Percentiles rank a stretch among this genome's conserved stretches.
These are phyloP conservation scores for Esperia sulphurella DNA, from an alignment of 2,888 invertebrate species.

Conservation along the genomic window DNA sequence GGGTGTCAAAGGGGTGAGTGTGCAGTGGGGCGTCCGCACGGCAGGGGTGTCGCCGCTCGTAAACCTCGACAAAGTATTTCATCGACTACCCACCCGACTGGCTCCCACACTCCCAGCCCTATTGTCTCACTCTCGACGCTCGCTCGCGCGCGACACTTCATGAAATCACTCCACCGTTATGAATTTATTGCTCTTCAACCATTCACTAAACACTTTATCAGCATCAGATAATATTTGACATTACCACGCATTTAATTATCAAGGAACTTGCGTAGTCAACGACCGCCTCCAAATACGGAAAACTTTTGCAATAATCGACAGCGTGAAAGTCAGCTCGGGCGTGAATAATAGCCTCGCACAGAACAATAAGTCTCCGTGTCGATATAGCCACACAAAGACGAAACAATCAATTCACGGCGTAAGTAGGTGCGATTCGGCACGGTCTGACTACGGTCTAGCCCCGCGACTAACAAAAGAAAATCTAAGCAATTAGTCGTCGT, in stretches of 20 bases:
- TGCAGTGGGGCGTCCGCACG: conserved; percentile 41
- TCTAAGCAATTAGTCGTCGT: conserved; percentile 79
- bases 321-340: conserved; percentile 69
- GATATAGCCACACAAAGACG: conserved; percentile 75
- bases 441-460: conserved; percentile 66
- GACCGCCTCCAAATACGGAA: conserved; percentile 51
- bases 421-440: conserved; percentile 77
- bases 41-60: conserved; percentile 57
- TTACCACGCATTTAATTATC: conserved; percentile 1
- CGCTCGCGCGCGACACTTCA: conserved; percentile 56
- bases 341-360: conserved; percentile 66
- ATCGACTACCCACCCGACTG: conserved; percentile 45
- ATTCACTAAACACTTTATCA: conserved; percentile 17
- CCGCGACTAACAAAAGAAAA: conserved; percentile 79
- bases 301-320: conserved; percentile 66
- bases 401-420: conserved; percentile 77
- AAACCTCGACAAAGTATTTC: conserved; percentile 71
- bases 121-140: conserved; percentile 59
- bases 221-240: conserved; percentile 2
- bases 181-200: conserved; percentile 41
- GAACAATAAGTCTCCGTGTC: conserved; percentile 75
- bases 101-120: conserved; percentile 50
- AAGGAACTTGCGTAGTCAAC: conserved; percentile 17
- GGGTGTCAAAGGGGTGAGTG: conserved; percentile 43
- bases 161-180: conserved; percentile 61